Percentiles rank a stretch among this genome's conserved stretches.
phyloP scores from a whole-genome alignment of 2,797 vertebrate species.

The Phoebastria nigripes region DNA sequence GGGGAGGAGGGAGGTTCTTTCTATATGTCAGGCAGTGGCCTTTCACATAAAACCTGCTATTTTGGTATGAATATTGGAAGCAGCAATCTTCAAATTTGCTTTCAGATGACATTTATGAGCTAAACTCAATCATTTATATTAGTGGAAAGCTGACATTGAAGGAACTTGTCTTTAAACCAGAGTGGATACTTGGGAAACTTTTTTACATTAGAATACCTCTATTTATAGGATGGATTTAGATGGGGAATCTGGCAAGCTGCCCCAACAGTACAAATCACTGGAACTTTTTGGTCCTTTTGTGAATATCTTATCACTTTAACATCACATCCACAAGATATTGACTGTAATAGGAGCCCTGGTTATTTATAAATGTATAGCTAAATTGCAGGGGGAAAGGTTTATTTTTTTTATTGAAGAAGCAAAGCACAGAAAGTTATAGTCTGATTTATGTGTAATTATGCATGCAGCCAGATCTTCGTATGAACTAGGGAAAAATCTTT shows the following conservation, averaged over 20 bases:
- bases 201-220: background rate
- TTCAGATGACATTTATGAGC: slow-evolving; percentile 29
- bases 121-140: slow-evolving; percentile 9
- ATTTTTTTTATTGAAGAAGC: background rate
- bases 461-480: slow-evolving; percentile 1
- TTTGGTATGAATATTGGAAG: background rate
- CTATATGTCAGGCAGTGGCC: background rate
- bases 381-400: background rate
- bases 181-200: background rate
- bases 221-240: background rate
- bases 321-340: background rate
- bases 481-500: slow-evolving; percentile 48
- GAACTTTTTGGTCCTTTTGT: background rate
- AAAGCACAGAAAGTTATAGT: slow-evolving; percentile 2
- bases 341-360: background rate
- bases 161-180: background rate
- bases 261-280: background rate
- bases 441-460: slow-evolving; percentile 39
- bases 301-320: background rate
- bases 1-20: background rate
- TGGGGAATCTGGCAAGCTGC: background rate
- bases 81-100: background rate
- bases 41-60: background rate
- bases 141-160: slow-evolving; percentile 4
- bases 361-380: background rate